Conservation (phyloP, 2,113 vertebrate genomes). For the Nicator chloris region DNA sequence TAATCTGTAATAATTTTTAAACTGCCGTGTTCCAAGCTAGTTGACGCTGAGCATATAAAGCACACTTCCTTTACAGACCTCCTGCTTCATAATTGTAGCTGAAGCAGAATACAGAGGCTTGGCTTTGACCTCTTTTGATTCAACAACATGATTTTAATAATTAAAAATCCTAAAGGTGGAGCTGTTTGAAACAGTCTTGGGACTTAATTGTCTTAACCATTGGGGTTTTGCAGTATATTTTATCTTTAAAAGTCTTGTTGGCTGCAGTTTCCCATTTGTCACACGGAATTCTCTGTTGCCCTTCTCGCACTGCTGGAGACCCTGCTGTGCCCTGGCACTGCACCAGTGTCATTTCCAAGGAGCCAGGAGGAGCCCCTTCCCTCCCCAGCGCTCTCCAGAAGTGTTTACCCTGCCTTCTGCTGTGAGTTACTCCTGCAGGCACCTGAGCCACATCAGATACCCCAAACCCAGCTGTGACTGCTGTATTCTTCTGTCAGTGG, state of each 20-base stretch:
- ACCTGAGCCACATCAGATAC: background rate
- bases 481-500: background rate
- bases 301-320: background rate
- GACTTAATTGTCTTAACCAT: background rate
- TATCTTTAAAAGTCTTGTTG: background rate
- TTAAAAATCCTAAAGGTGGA: conserved; percentile 21
- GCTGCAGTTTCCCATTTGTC: background rate
- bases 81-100: background rate
- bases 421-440: background rate
- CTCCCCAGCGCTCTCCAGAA: background rate
- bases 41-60: background rate
- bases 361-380: background rate
- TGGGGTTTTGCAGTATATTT: background rate
- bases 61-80: background rate
- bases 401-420: background rate
- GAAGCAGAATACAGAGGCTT: background rate
- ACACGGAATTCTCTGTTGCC: background rate
- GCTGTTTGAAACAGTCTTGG: background rate
- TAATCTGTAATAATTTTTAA: conserved; percentile 24
- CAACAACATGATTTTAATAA: conserved; percentile 18
- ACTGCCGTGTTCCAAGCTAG: background rate
- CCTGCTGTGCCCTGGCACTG: background rate
- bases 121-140: conserved; percentile 29
- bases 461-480: background rate
- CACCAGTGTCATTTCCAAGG: background rate